Percentiles rank a stretch among this genome's conserved stretches.
These are phyloP conservation scores for Cheilosia vernalis DNA, from an alignment of 2,888 invertebrate species.

Conservation along the genomic window DNA sequence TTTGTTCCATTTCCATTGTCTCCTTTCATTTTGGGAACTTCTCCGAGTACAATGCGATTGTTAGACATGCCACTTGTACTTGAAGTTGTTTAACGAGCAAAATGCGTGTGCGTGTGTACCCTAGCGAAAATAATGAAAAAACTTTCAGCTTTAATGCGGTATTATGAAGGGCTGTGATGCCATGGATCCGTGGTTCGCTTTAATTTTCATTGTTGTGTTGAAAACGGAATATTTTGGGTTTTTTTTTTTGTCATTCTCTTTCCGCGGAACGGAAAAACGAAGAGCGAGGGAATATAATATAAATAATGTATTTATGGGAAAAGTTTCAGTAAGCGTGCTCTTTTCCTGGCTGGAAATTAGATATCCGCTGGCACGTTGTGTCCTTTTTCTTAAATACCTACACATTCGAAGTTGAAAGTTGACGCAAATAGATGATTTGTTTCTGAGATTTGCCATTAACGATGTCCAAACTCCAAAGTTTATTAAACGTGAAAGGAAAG, in stretches of 20 bases:
- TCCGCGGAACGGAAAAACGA: not conserved
- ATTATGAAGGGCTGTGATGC: too few relatives aligned
- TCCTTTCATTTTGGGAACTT: not conserved
- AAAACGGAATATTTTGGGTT: conserved; percentile 24
- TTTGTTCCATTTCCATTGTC: conserved; percentile 6
- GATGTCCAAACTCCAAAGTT: too few relatives aligned
- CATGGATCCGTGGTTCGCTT: conserved; percentile 1
- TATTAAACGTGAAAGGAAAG: too few relatives aligned
- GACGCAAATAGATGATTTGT: conserved; percentile 13
- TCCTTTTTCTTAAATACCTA: conserved; percentile 20
- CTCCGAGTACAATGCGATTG: conserved; percentile 13
- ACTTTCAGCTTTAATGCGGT: conserved; percentile 8
- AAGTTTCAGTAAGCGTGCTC: conserved; percentile 6
- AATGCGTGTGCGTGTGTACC: not conserved
- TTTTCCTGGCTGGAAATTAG: conserved; percentile 13
- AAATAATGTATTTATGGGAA: conserved; percentile 18
- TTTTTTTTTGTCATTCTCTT: conserved; percentile 5
- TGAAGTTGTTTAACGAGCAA: not conserved
- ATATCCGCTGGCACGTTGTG: not conserved
- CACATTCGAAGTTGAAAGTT: conserved; percentile 6
- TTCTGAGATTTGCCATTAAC: not conserved
- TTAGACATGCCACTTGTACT: conserved; percentile 27
- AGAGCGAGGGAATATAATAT: not conserved
- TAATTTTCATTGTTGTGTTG: conserved; percentile 40
- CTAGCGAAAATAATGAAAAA: conserved; percentile 9